Percentiles rank a stretch among this genome's conserved stretches.
Conservation (phyloP, 2,888 invertebrate species). For the Leptogaster cylindrica region DNA sequence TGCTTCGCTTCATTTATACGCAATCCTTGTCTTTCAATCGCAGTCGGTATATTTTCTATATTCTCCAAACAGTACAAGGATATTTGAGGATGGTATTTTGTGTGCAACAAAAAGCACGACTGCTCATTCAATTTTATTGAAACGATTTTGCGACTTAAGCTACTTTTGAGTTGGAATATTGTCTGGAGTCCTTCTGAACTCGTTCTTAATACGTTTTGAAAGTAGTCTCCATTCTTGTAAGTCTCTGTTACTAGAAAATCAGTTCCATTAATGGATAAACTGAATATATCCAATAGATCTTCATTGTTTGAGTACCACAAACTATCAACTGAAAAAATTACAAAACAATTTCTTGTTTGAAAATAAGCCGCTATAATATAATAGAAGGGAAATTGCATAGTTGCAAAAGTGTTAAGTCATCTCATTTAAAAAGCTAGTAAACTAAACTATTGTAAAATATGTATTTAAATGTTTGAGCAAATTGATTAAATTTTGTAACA, state of each 20-base stretch:
- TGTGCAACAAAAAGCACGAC: conserved; percentile 13
- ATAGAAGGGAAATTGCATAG: too few species aligned
- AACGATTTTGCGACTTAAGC: conserved; percentile 36
- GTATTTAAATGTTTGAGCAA: too few species aligned
- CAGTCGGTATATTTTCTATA: background rate
- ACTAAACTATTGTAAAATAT: too few species aligned
- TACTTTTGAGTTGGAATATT: conserved; percentile 43
- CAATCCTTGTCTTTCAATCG: background rate
- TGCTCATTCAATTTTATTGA: background rate
- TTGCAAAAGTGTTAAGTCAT: too few species aligned
- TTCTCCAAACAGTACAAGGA: background rate
- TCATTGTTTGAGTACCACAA: conserved; percentile 49
- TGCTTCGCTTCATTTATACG: background rate
- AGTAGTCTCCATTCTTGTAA: conserved; percentile 37
- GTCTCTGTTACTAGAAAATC: conserved; percentile 48
- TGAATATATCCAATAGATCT: conserved; percentile 47
- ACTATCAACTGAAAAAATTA: conserved; percentile 42
- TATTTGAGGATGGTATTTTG: conserved; percentile 18
- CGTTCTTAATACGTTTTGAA: conserved; percentile 45
- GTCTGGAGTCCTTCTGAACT: conserved; percentile 46
- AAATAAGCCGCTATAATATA: background rate
- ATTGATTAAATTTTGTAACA: too few species aligned
- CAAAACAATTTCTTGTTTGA: background rate
- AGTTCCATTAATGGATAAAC: conserved; percentile 46
- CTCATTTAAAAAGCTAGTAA: too few species aligned